Conservation (phyloP, 1,140 invertebrate species). For the Harlomillsia oculata region DNA sequence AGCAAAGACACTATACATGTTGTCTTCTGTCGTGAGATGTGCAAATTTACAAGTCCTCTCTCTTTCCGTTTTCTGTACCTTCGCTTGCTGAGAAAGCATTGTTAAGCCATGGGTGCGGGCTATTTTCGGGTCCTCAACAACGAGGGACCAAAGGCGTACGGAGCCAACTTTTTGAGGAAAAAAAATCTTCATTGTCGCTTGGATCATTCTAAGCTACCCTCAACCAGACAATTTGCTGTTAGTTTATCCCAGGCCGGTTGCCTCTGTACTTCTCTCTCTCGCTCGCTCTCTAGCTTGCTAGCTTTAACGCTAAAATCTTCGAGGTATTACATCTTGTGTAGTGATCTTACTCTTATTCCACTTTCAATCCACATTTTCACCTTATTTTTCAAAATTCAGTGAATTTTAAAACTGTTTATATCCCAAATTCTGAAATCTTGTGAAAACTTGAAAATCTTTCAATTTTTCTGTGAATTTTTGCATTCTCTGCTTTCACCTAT, state of each 20-base stretch:
- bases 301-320: too few relatives aligned
- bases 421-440: not conserved
- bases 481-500: not conserved
- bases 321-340: too few relatives aligned
- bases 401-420: too few relatives aligned
- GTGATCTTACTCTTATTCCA: too few relatives aligned
- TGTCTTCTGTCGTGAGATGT: too few relatives aligned
- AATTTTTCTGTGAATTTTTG: not conserved
- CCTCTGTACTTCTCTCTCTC: constrained; percentile 6
- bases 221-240: constrained; percentile 4
- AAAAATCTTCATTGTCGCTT: constrained; percentile 11
- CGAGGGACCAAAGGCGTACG: not conserved
- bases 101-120: constrained; percentile 12
- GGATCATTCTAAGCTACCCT: constrained; percentile 11
- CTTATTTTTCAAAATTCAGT: not conserved
- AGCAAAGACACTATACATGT: too few relatives aligned
- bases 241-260: constrained; percentile 7
- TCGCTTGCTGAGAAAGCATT: too few relatives aligned
- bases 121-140: constrained; percentile 2
- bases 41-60: too few relatives aligned
- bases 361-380: too few relatives aligned
- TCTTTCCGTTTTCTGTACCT: too few relatives aligned
- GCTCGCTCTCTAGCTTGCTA: constrained; percentile 5
- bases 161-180: constrained; percentile 11
- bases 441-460: not conserved